Evolutionary conservation across 2,113 vertebrate genomes (phyloP).

Genomic region (Alces alces): DNA sequence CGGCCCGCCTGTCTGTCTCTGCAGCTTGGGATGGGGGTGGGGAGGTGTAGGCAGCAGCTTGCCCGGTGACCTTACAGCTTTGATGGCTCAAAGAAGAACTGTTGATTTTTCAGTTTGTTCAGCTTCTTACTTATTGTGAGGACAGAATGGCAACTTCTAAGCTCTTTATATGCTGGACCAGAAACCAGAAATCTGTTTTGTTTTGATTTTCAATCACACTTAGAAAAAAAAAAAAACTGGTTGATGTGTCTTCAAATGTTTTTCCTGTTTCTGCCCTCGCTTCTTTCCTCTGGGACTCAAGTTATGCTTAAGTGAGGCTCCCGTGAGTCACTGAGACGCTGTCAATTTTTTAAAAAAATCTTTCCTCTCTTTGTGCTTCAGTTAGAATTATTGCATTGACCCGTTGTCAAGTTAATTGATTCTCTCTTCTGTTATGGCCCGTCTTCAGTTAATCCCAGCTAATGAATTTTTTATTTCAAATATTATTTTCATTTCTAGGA

Average conservation of each 20-base stretch:
- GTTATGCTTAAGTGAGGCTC: neutral
- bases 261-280: neutral
- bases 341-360: neutral
- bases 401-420: neutral
- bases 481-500: neutral
- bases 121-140: neutral
- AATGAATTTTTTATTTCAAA: neutral
- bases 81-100: neutral
- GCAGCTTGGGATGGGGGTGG: neutral
- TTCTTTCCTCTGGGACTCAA: neutral
- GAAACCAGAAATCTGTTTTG: neutral
- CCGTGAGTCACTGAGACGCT: neutral
- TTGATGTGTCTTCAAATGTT: neutral
- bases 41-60: neutral
- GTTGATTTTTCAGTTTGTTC: neutral
- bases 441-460: neutral
- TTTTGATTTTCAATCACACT: slow-evolving; percentile 5
- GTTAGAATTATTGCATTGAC: neutral
- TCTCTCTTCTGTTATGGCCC: neutral
- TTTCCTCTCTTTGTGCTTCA: neutral
- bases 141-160: neutral
- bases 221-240: neutral
- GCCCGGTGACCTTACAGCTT: neutral
- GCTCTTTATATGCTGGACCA: neutral
- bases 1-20: neutral